phyloP scores from a whole-genome alignment of 2,888 invertebrate genomes.

The Sclerodermus sp. region DNA sequence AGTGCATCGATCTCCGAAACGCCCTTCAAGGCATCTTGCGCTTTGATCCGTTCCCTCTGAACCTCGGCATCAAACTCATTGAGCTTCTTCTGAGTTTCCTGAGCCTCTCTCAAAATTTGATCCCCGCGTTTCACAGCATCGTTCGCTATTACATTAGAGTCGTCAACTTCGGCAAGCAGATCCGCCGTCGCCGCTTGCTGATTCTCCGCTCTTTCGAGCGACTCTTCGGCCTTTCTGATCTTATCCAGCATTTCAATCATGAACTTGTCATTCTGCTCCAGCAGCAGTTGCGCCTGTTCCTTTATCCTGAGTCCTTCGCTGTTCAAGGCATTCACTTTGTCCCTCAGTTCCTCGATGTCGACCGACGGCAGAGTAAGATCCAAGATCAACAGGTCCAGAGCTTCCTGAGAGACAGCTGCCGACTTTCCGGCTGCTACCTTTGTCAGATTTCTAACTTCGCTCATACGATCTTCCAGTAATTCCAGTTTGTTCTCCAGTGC shows the following conservation, averaged over 20 bases:
- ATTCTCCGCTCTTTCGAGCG: conserved; percentile 67
- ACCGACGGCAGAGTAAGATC: conserved; percentile 78
- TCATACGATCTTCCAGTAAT: conserved; percentile 70
- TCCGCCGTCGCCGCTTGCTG: conserved; percentile 81
- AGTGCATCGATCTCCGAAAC: conserved; percentile 75
- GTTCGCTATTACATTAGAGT: conserved; percentile 74
- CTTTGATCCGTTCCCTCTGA: conserved; percentile 78
- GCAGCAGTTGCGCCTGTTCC: conserved; percentile 65
- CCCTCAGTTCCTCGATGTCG: conserved; percentile 70
- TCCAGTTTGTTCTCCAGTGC: conserved; percentile 68
- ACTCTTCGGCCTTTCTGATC: conserved; percentile 66
- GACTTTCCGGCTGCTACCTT: conserved; percentile 76
- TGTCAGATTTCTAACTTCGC: conserved; percentile 71
- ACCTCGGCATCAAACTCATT: conserved; percentile 89
- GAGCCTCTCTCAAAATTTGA: conserved; percentile 76
- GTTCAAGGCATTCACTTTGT: conserved; percentile 70
- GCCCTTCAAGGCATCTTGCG: conserved; percentile 74
- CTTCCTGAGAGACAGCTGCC: conserved; percentile 77
- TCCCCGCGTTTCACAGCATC: conserved; percentile 86
- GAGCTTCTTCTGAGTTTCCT: conserved; percentile 76
- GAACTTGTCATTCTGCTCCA: conserved; percentile 62
- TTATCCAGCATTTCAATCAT: conserved; percentile 69
- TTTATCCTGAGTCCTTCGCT: conserved; percentile 63
- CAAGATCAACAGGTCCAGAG: conserved; percentile 77
- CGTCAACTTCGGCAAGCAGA: conserved; percentile 77